phyloP scores from a whole-genome alignment of 2,888 invertebrate species.

The Eupeodes latifasciatus region DNA sequence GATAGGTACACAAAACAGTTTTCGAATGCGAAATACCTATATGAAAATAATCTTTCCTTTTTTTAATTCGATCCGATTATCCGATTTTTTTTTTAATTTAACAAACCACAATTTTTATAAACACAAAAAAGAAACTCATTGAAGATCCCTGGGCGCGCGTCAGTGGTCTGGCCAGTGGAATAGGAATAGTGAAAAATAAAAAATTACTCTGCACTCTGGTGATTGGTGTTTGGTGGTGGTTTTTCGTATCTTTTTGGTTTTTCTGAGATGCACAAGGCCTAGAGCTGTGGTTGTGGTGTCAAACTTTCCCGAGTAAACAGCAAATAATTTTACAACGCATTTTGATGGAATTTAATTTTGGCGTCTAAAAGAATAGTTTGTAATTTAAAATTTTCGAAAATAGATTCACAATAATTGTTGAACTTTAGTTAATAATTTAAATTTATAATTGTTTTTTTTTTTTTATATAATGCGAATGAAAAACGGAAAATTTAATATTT shows the following conservation, averaged over 20 bases:
- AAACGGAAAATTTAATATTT: slow-evolving; percentile 52
- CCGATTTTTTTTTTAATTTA: background rate
- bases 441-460: slow-evolving; percentile 24
- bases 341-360: slow-evolving; percentile 49
- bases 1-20: slow-evolving; percentile 34
- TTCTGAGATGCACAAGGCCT: slow-evolving; percentile 41
- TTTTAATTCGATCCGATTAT: background rate
- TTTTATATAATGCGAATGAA: slow-evolving; percentile 30
- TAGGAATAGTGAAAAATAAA: slow-evolving; percentile 7
- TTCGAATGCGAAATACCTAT: background rate
- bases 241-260: slow-evolving; percentile 18
- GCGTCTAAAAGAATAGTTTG: slow-evolving; percentile 21
- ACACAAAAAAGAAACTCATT: slow-evolving; percentile 24
- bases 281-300: slow-evolving; percentile 35
- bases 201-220: slow-evolving; percentile 64
- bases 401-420: slow-evolving; percentile 12
- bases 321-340: slow-evolving; percentile 69
- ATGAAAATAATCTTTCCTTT: background rate
- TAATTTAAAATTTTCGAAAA: slow-evolving; percentile 32
- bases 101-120: background rate
- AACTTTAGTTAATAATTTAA: slow-evolving; percentile 34
- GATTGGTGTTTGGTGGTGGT: slow-evolving; percentile 34
- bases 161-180: slow-evolving; percentile 14
- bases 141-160: slow-evolving; percentile 45
- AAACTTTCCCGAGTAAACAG: slow-evolving; percentile 72